phyloP scores from a whole-genome alignment of 2,113 vertebrate species.

The Columbina picui region DNA sequence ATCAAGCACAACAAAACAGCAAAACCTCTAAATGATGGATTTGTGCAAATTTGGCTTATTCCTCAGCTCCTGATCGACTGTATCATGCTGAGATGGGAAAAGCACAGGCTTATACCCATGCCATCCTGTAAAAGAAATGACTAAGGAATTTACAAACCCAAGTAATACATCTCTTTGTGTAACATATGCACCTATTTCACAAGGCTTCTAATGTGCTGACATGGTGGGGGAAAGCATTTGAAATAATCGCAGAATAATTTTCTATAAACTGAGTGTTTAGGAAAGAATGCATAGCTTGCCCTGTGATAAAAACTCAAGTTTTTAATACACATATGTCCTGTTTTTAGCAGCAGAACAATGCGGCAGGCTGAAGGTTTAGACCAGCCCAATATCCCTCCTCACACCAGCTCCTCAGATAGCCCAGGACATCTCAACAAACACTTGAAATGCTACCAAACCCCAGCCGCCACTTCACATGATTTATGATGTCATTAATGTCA shows the following conservation, averaged over 20 bases:
- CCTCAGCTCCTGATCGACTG: not conserved
- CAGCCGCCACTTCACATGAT: constrained; percentile 91
- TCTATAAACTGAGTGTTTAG: not conserved
- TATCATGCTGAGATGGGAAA: not conserved
- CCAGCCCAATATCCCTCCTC: constrained; percentile 70
- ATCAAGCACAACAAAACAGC: not conserved
- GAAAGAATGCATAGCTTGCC: not conserved
- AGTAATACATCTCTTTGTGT: not conserved
- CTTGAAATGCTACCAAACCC: constrained; percentile 91
- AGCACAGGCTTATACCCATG: not conserved
- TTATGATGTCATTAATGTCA: constrained; percentile 99
- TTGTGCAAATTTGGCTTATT: not conserved
- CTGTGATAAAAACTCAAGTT: not conserved
- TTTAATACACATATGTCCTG: not conserved
- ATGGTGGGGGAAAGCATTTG: not conserved
- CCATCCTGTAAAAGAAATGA: not conserved
- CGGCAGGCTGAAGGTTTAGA: constrained; percentile 34
- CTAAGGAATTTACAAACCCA: not conserved
- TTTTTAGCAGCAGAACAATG: constrained; percentile 43
- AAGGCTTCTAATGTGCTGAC: not conserved
- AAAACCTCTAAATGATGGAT: not conserved
- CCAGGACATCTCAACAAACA: constrained; percentile 83
- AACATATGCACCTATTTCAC: not conserved
- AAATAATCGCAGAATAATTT: constrained; percentile 22
- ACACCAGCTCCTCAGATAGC: constrained; percentile 77